Conservation (phyloP, 2,888 invertebrate species). For the Thysanoteuthis rhombus region DNA sequence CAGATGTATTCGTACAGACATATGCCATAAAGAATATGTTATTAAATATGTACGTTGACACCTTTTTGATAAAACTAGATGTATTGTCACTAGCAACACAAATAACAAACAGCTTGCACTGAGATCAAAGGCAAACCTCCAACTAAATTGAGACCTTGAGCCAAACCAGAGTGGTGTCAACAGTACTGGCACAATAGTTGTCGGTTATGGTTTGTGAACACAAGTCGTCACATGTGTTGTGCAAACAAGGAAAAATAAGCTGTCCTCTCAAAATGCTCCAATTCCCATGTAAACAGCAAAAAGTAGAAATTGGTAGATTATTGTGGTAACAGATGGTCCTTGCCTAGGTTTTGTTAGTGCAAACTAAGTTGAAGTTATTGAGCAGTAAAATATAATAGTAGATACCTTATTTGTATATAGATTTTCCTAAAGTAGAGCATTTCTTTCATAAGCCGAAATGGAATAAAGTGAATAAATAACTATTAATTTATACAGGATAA, state of each 20-base stretch:
- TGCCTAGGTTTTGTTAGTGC: neutral
- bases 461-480: no score
- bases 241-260: neutral
- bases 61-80: neutral
- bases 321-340: neutral
- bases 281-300: neutral
- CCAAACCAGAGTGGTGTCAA: neutral
- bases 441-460: no score
- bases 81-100: neutral
- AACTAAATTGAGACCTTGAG: neutral
- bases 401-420: neutral
- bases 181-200: neutral
- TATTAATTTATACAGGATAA: no score
- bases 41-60: neutral
- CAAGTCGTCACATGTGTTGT: neutral
- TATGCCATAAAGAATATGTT: no score
- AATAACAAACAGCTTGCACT: neutral
- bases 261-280: neutral
- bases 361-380: neutral
- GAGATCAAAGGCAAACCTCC: neutral
- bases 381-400: neutral
- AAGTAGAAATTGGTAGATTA: neutral
- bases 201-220: neutral
- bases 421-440: no score
- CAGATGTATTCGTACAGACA: no score